These are phyloP conservation scores for Anagrus nilaparvatae DNA, from an alignment of 1,140 invertebrate species.

Conservation along the genomic window DNA sequence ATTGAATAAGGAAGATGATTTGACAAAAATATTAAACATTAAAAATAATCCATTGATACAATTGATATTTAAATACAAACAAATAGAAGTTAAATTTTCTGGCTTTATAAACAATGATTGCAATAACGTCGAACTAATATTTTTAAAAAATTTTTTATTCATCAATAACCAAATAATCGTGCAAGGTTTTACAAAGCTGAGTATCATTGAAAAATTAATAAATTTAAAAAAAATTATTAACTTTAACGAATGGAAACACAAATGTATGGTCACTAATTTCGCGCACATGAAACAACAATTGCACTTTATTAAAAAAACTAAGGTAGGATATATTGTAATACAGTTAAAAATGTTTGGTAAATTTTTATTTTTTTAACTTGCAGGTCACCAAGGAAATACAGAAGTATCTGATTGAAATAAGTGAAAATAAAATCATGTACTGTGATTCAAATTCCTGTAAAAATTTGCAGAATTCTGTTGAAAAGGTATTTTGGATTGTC, in stretches of 20 bases:
- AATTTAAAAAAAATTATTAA: conserved; percentile 44
- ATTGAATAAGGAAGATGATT: conserved; percentile 15
- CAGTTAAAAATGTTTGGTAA: not conserved
- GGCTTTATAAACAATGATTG: conserved; percentile 34
- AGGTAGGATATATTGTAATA: conserved; percentile 33
- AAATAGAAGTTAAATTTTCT: conserved; percentile 44
- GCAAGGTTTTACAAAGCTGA: too few relatives aligned
- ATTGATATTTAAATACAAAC: conserved; percentile 47
- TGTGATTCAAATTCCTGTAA: conserved; percentile 12
- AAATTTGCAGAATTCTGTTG: conserved; percentile 13
- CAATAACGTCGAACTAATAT: too few relatives aligned
- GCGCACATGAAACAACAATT: conserved; percentile 47
- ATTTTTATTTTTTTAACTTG: conserved; percentile 8
- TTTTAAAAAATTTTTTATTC: too few relatives aligned
- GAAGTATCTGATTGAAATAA: conserved; percentile 35
- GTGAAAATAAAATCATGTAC: not conserved
- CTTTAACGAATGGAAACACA: conserved; percentile 51
- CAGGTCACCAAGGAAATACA: conserved; percentile 50
- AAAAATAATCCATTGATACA: conserved; percentile 35
- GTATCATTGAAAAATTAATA: too few relatives aligned
- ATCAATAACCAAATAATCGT: too few relatives aligned
- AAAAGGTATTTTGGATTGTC: conserved; percentile 15
- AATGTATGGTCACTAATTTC: conserved; percentile 46
- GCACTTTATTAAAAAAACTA: conserved; percentile 43
- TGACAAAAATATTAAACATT: conserved; percentile 18